Evolutionary conservation across 92 coral and sea anemone species (phyloP).

Genomic region (Virgularia gustaviana): DNA sequence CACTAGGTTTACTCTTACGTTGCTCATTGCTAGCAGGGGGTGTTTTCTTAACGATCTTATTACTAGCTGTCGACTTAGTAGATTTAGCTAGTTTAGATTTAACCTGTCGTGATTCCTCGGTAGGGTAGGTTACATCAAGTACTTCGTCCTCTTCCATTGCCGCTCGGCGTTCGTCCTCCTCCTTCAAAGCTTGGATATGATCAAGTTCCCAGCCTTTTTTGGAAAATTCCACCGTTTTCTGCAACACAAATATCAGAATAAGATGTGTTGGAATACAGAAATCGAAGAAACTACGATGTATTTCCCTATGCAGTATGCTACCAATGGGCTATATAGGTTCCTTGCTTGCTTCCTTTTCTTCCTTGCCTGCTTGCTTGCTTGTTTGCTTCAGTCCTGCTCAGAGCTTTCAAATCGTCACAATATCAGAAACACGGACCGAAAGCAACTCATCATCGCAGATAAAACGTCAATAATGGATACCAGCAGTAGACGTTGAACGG

Average conservation of each 20-base stretch:
- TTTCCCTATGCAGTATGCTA: too few relatives aligned
- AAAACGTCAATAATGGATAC: too few relatives aligned
- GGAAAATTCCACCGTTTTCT: constrained; percentile 88
- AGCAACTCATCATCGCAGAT: constrained; percentile 18
- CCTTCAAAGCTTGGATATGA: constrained; percentile 80
- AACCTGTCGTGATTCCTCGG: constrained; percentile 95
- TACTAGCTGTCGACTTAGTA: constrained; percentile 54
- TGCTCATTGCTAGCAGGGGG: constrained; percentile 83
- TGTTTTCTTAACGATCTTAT: constrained; percentile 55
- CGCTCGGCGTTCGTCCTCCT: constrained; percentile 90
- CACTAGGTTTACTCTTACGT: constrained; percentile 44
- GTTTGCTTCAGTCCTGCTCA: background rate
- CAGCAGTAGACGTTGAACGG: too few relatives aligned
- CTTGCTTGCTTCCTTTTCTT: too few relatives aligned
- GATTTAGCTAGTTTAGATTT: constrained; percentile 82
- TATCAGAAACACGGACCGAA: constrained; percentile 34
- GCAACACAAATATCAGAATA: background rate
- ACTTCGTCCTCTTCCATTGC: constrained; percentile 85
- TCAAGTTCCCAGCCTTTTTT: constrained; percentile 99
- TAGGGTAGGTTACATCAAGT: constrained; percentile 73
- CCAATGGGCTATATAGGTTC: too few relatives aligned
- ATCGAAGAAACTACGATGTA: too few relatives aligned
- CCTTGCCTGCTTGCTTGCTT: too few relatives aligned
- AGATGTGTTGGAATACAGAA: too few relatives aligned
- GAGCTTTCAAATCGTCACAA: constrained; percentile 23